Base-by-base conservation (phyloP, 2,888 invertebrate species). In the Heterodera filipjevi region DNA sequence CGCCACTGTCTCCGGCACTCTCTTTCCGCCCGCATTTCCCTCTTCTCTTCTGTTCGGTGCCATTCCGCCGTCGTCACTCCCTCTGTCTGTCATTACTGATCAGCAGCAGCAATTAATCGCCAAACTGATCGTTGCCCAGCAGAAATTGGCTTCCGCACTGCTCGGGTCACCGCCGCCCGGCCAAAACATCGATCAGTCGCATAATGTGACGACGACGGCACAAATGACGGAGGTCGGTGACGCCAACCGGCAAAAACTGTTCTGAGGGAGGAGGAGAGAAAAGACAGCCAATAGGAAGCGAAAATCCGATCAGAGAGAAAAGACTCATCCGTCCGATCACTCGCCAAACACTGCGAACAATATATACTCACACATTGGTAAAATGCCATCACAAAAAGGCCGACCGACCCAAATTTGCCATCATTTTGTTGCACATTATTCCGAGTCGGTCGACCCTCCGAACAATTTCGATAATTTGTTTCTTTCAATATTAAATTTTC, bases 51-150 rank as follows among this genome's bases (percentile, higher is more conserved):
- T 75, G 3, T 46, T 73, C 64, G 12, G 64, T 14, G 27, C n/a
- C 12, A 10, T 44, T n/a, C 44, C 27, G 3, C 27, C 27, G n/a
- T 12, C 27, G n/a, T 59, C 27, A 6, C 16, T 64, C n/a, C 12
- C 27, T 27, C 22, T 14, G n/a, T 27, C 64, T n/a, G 74, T 32
- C 32, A 19, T 66, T 30, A 14, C 39, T 32, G 66, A 75, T n/a
- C 73, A 73, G 39, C 75, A 75, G 30, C 73, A 73, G n/a, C 66
- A 66, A n/a, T 46, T 75, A 32, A 35, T 75, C 30, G 75, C 75
- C 44, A 30, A 75, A 22, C 68, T 75, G 46, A 44, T 75, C 22
- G 75, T 32, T 30, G 75, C 75, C 32, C 73, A 73, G n/a, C 75
- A 75, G n/a, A 75, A 75, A 32, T 59, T 75, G 30, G 75, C 75